A percentile compares a stretch with the other conserved stretches of the same genome.
Evolutionary conservation across 2,888 invertebrate genomes (phyloP).

Genomic region (Caenorhabditis sp.): DNA sequence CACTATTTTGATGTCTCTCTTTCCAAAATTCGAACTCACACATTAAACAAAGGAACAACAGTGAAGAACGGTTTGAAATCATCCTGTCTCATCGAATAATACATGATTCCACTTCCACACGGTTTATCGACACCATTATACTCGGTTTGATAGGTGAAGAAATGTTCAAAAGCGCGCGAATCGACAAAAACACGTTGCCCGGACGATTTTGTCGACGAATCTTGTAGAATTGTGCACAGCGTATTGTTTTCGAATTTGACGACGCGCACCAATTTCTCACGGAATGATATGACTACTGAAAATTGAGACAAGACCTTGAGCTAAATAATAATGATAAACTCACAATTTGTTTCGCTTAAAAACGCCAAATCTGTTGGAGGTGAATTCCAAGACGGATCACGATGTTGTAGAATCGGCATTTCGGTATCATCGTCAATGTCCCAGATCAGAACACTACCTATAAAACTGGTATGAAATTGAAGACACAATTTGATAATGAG

Average conservation of each 20-base stretch:
- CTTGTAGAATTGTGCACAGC: conserved; percentile 28
- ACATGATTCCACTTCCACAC: conserved; percentile 21
- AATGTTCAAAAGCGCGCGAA: conserved; percentile 24
- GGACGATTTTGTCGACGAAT: conserved; percentile 36
- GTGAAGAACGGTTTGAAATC: conserved; percentile 13
- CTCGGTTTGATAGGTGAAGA: conserved; percentile 42
- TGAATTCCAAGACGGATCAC: conserved; percentile 30
- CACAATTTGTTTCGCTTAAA: conserved; percentile 16
- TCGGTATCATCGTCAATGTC: conserved; percentile 19
- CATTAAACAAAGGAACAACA: conserved; percentile 33
- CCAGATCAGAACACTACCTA: conserved; percentile 36
- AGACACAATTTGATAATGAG: too few species aligned
- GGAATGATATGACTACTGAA: conserved; percentile 40
- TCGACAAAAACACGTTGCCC: conserved; percentile 34
- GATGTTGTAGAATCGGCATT: conserved; percentile 9
- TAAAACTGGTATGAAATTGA: too few species aligned
- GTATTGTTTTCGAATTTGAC: conserved; percentile 17
- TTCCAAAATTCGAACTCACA: conserved; percentile 13
- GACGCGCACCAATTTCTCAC: conserved; percentile 33
- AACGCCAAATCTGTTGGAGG: conserved; percentile 39
- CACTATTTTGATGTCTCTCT: not conserved
- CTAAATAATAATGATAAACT: conserved; percentile 5
- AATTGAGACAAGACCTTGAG: not conserved
- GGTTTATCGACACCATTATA: conserved; percentile 15
- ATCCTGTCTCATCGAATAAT: conserved; percentile 20